Base-by-base conservation (phyloP, 2,888 invertebrate genomes). In the Drosophila pseudotakahashii region DNA sequence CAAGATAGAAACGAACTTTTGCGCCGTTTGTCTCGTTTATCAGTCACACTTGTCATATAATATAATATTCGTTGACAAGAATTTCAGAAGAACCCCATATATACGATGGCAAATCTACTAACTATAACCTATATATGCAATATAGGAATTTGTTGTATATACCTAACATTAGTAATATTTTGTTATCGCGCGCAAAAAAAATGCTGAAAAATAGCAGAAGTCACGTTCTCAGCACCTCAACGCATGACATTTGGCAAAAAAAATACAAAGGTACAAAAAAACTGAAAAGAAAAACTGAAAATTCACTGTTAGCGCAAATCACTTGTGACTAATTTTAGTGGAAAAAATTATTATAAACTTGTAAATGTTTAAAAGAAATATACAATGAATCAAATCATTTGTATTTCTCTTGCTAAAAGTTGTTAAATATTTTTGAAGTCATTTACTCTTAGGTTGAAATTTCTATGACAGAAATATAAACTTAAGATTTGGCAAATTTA, bases 191-290 rank as follows among this genome's bases (percentile, higher is more conserved):
- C 26, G 2, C 26, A 5, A 39, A 26, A 44, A 44, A 42, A 55
- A 5, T 13, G 36, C n/a, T 10, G 11, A 16, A 41, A 66, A 53
- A 32, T 9, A 2, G n/a, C 11, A 36, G 16, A 47, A 74, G 54
- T 62, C 84, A 84, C 84, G 79, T 84, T 73, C 54, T 45, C 51
- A 62, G 51, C 45, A 48, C 41, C 37, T 26, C 26, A 30, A 41
- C 59, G 54, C 76, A 60, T 76, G 34, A 26, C 23, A 55, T 52
- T 57, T 37, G 11, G 52, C 14, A 45, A 42, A 67, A 45, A 42
- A 67, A 70, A 59, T 73, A 47, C 42, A 58, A 48, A 45, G 44
- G 36, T n/a, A 34, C 42, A 53, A 48, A 45, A 50, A 36, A 11
- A 34, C 11, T 34, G 30, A 7, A 30, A 30, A 30, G 7, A 30